Evolutionary conservation across 2,888 invertebrate species (phyloP), one percentile per base, ranked within the genome.

Genomic region (Trisateles emortualis): DNA sequence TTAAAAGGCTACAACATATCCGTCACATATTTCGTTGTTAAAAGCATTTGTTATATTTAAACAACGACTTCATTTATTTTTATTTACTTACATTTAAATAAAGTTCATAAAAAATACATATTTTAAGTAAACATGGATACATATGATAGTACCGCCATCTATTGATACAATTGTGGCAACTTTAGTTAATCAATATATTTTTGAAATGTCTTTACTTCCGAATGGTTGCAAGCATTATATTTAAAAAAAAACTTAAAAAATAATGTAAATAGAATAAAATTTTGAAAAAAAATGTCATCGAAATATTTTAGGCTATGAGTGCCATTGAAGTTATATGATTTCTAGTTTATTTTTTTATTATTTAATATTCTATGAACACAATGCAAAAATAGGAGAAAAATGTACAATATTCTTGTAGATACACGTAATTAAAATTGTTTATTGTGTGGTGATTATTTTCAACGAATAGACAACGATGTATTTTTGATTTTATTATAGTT

Each of bases 271-370:
- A 69, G 50, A 50, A 53, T 42, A 43, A 53, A 58, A 52, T 19
- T 36, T 30, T 52, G 42, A 38, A 9, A 13, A 54, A 47, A 59
- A 55, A 42, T 19, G 9, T 53, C 64, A 68, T 73, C 74, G 76
- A 60, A 78, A 86, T 88, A 88, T 83, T 84, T 76, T 87, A 90
- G 91, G 91, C 91, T 89, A 86, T 84, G 86, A 87, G 91, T 92
- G 91, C 91, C 91, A 92, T 92, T 87, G 82, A 84, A 77, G 77
- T 81, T 83, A 80, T 80, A 80, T 83, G 74, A 76, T 83, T 78
- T 76, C 79, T 72, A 71, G 78, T 74, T 75, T 73, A 72, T 72
- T 69, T 70, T 72, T 73, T 59, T 68, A 61, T 66, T 70, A 71
- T 56, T 59, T 59, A 62, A 58, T 49, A 38, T 59, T 38, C 38